A percentile compares a stretch with the other conserved stretches of the same genome.
Conservation (phyloP, 2,113 vertebrate genomes). For the Heterotis niloticus region DNA sequence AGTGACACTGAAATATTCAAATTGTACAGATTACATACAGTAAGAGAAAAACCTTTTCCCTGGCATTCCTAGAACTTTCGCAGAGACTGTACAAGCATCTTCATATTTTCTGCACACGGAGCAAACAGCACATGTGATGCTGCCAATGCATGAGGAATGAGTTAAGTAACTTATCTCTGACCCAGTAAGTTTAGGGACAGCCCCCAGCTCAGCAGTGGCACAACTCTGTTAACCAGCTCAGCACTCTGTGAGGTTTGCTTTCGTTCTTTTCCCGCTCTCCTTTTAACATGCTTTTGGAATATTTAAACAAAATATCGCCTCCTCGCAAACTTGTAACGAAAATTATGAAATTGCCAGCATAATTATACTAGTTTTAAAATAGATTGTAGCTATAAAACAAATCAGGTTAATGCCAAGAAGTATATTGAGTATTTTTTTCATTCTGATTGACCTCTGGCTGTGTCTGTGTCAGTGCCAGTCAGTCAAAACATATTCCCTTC, state of each 20-base stretch:
- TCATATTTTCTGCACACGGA: not conserved
- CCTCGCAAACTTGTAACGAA: too few species aligned
- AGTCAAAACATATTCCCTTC: too few species aligned
- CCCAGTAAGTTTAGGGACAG: conserved; percentile 1
- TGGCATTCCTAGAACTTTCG: not conserved
- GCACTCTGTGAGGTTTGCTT: not conserved
- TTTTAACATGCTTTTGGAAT: not conserved
- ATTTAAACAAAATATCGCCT: not conserved
- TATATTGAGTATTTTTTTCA: too few species aligned
- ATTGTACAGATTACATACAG: not conserved
- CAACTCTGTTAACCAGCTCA: not conserved
- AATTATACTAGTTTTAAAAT: too few species aligned
- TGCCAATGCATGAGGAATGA: not conserved
- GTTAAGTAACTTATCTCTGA: not conserved
- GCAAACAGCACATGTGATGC: too few species aligned
- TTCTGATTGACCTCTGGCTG: too few species aligned
- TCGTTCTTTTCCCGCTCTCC: not conserved
- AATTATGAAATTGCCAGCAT: too few species aligned
- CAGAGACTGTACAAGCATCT: not conserved
- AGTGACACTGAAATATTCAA: not conserved
- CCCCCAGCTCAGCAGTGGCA: not conserved
- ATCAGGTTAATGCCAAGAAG: too few species aligned
- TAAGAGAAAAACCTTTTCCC: not conserved
- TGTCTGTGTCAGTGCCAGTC: too few species aligned
- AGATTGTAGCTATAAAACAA: too few species aligned